Percentiles rank a stretch among this genome's conserved stretches.
These are phyloP conservation scores for Pseudochaenichthys georgianus DNA, from an alignment of 2,797 vertebrate species.

Conservation along the genomic window DNA sequence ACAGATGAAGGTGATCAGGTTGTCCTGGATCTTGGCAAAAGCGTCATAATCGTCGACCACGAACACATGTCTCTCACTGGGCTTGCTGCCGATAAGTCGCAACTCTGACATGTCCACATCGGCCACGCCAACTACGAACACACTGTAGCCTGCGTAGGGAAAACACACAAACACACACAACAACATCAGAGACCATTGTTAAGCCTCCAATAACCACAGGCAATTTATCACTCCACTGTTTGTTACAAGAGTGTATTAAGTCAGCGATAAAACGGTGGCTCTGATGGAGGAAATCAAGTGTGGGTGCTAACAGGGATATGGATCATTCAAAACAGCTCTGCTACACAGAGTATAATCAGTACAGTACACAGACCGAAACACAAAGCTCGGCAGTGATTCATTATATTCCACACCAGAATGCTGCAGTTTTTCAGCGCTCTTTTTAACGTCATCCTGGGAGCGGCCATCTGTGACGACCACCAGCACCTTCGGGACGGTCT, in stretches of 20 bases:
- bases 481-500: conserved; percentile 95
- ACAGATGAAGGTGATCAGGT: conserved; percentile 98
- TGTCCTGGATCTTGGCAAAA: conserved; percentile 98
- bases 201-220: conserved; percentile 35
- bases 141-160: conserved; percentile 90
- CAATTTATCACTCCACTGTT: conserved; percentile 15
- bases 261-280: conserved; percentile 29
- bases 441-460: conserved; percentile 98
- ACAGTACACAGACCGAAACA: neutral
- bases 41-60: conserved; percentile 98
- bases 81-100: conserved; percentile 95
- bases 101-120: conserved; percentile 94
- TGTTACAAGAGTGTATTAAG: conserved; percentile 38
- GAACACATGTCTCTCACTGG: conserved; percentile 96
- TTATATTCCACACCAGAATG: conserved; percentile 85
- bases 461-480: conserved; percentile 98
- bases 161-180: conserved; percentile 40
- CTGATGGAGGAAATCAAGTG: conserved; percentile 5
- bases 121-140: conserved; percentile 97
- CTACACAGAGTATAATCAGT: neutral
- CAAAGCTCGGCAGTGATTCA: neutral
- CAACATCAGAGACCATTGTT: conserved; percentile 57
- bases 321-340: conserved; percentile 27
- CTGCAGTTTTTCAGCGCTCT: conserved; percentile 92
- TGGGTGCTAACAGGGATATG: conserved; percentile 7